Base-by-base conservation (phyloP, 2,888 invertebrate species). In the Orchesella flavescens region DNA sequence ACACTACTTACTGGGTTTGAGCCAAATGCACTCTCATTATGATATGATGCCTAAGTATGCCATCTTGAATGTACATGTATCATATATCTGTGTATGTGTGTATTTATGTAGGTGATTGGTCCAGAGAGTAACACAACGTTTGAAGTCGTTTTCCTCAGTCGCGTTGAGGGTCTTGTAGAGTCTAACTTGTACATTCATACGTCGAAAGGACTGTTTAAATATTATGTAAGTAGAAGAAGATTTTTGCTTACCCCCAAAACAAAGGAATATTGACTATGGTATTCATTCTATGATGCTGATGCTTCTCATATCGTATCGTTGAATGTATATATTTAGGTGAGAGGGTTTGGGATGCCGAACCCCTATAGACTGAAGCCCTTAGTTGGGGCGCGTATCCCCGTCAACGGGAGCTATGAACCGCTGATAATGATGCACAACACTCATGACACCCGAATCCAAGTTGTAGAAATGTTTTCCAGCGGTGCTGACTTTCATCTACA, bases 351-450 rank as follows among this genome's bases (percentile, higher is more conserved):
- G 89, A 93, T 94, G 88, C 94, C 95, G 88, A 98, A 97, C 91
- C 96, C 95, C 76, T 99, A 97, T 92, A 93, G 96, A 89, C 91
- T 99, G 89, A 93, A 95, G 90, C 97, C 99, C 77, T 93, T 98
- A 90, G 93, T 97, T 85, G 97, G 96, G 85, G 94, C 97, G 87
- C 94, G 95, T 90, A 93, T 98, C 90, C 98, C 99, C 85, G 92
- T 95, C 89, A 98, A 99, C 92, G 95, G 96, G 88, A 95, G 95
- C 86, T 94, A 97, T 89, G 93, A 95, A 89, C 96, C 97, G 84
- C 92, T 95, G 90, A 95, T 99, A 90, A 93, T 94, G 89, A 93
- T 99, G 92, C 95, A 97, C 92, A 99, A 99, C 93, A 99, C 99
- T 87, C 95, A 97, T 90, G 93, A 94, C 89, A 93, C 93, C 89